These are phyloP conservation scores for Cloeon dipterum DNA, from an alignment of 2,888 invertebrate genomes.

Conservation along the genomic window DNA sequence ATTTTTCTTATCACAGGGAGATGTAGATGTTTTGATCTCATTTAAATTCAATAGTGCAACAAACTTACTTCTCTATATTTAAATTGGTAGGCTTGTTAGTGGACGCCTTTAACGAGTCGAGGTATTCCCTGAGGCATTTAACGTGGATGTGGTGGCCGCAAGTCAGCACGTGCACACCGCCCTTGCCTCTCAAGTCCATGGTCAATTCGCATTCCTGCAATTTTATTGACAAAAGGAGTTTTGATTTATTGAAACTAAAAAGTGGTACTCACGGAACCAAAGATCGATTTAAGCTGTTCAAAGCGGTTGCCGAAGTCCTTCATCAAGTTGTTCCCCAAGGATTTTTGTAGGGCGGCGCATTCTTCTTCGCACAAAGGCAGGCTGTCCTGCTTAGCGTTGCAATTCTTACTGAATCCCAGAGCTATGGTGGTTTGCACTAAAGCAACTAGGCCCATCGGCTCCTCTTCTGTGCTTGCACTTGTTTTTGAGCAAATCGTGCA, in stretches of 20 bases:
- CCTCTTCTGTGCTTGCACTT: conserved; percentile 51
- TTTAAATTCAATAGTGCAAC: conserved; percentile 1
- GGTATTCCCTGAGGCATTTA: conserved; percentile 78
- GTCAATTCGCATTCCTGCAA: conserved; percentile 60
- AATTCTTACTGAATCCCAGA: conserved; percentile 38
- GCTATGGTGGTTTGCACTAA: conserved; percentile 73
- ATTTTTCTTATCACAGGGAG: too few relatives aligned
- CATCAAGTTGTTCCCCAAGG: too few relatives aligned
- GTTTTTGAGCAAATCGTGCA: too few relatives aligned
- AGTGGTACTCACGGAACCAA: conserved; percentile 36
- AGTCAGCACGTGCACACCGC: conserved; percentile 80
- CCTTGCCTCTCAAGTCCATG: conserved; percentile 66
- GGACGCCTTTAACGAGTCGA: conserved; percentile 60
- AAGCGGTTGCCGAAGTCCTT: conserved; percentile 54
- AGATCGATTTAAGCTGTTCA: conserved; percentile 51
- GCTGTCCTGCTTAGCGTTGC: conserved; percentile 27
- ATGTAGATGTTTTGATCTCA: background rate
- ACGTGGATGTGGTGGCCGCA: conserved; percentile 95
- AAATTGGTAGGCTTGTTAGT: conserved; percentile 52
- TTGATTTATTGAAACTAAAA: too few relatives aligned
- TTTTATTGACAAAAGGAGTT: background rate
- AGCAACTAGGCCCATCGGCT: conserved; percentile 74
- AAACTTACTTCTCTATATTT: conserved; percentile 36
- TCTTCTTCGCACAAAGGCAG: conserved; percentile 43
- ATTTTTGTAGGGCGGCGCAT: too few relatives aligned